Evolutionary conservation across 2,888 invertebrate genomes (phyloP), one percentile per base, ranked within the genome.

Genomic region (Synanthedon vespiformis): DNA sequence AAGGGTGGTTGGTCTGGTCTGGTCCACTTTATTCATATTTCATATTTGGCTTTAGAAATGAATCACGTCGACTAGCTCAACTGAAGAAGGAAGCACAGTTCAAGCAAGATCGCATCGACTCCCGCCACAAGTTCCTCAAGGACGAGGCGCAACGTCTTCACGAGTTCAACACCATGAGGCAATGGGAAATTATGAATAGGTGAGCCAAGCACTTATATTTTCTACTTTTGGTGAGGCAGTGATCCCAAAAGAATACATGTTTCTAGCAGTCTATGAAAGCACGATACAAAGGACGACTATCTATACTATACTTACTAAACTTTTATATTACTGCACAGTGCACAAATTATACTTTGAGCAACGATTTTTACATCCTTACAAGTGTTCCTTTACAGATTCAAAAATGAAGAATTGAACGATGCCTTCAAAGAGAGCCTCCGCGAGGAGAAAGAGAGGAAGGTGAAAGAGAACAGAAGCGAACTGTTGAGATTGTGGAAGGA

Each of bases 111-210:
- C 78, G 79, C 40, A 50, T 70, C 11, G 73, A 74, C 22, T 58
- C 62, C 22, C 70, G 77, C 16, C 59, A 67, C 52, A 58, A 74
- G 58, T 74, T 64, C 65, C 70, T 79, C 60, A 63, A 58, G 12
- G 77, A 80, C 11, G 77, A 88, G 60, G 66, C 58, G 52, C 67
- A 61, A 52, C 63, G 75, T 0, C 55, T 71, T 54, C 74, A 70
- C 54, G 72, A 80, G 49, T 61, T 74, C 55, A 62, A 77, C 56
- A 89, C 88, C 57, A 61, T 72, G 59, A 68, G 75, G 41, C 87
- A 88, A 63, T 90, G 89, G 89, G 88, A 88, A 55, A 74, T 90
- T 61, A 72, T 90, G 70, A 90, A 90, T 65, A 79, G 83, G 85
- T 79, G 13, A 48, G 34, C 27, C 5, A 34, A 6, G 27, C 27